Evolutionary conservation across 2,888 invertebrate genomes (phyloP).

Genomic region (Euproctis similis): DNA sequence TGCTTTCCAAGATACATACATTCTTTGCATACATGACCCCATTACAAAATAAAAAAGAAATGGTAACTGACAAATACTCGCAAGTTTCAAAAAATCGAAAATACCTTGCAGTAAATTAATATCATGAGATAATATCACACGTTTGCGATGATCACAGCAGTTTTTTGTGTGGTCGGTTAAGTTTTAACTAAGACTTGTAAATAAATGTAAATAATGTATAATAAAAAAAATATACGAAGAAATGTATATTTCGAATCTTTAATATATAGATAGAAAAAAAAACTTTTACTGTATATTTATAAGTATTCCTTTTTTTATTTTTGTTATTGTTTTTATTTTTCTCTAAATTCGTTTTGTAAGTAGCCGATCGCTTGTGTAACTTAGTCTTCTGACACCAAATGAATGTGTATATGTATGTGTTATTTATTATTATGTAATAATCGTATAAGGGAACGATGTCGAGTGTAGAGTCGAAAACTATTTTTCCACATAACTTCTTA

Average conservation of each 20-base stretch:
- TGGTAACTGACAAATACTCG: too few species aligned
- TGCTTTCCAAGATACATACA: too few species aligned
- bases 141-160: too few species aligned
- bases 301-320: slow-evolving; percentile 46
- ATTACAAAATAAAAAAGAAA: too few species aligned
- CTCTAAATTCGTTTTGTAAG: slow-evolving; percentile 28
- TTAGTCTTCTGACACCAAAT: slow-evolving; percentile 53
- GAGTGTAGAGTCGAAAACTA: slow-evolving; percentile 8
- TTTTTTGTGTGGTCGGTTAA: slow-evolving; percentile 40
- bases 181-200: slow-evolving; percentile 30
- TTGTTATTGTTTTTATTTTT: slow-evolving; percentile 28
- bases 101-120: too few species aligned
- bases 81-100: too few species aligned
- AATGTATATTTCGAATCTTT: slow-evolving; percentile 51
- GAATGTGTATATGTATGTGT: slow-evolving; percentile 20
- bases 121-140: too few species aligned
- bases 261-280: slow-evolving; percentile 31
- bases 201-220: slow-evolving; percentile 57
- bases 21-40: too few species aligned
- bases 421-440: slow-evolving; percentile 24
- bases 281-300: slow-evolving; percentile 36
- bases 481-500: background rate
- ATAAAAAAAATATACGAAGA: slow-evolving; percentile 39
- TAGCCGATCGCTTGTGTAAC: slow-evolving; percentile 39
- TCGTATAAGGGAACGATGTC: slow-evolving; percentile 18